phyloP scores from a whole-genome alignment of 2,113 vertebrate species.

The Cyphomyrus discorhynchus region DNA sequence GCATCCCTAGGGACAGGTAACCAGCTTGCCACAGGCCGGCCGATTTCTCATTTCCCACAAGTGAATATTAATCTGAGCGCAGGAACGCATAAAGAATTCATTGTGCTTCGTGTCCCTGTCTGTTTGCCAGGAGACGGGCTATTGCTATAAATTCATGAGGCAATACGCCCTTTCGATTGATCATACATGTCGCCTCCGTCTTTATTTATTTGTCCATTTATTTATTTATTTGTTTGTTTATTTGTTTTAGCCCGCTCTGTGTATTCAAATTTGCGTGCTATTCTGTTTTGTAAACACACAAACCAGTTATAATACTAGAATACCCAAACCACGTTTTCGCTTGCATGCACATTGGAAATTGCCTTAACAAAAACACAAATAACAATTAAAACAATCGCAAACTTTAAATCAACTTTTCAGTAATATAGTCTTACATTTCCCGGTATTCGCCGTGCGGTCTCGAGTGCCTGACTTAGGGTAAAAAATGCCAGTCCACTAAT shows the following conservation, averaged over 20 bases:
- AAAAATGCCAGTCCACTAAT: slow-evolving; percentile 55
- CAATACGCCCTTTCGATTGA: neutral
- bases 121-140: neutral
- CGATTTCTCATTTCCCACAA: slow-evolving; percentile 21
- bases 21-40: slow-evolving; percentile 46
- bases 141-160: neutral
- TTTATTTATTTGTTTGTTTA: neutral
- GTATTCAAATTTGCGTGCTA: neutral
- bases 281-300: neutral
- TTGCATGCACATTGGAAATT: neutral
- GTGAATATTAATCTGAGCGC: slow-evolving; percentile 24
- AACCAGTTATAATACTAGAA: neutral
- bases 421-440: slow-evolving; percentile 15
- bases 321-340: neutral
- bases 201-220: neutral
- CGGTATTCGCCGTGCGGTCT: neutral
- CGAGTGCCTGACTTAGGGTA: slow-evolving; percentile 47
- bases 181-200: neutral
- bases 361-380: neutral
- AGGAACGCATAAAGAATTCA: slow-evolving; percentile 14
- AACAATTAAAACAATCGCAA: neutral
- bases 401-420: slow-evolving; percentile 3
- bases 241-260: neutral
- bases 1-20: slow-evolving; percentile 53
- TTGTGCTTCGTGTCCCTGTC: neutral